phyloP scores from a whole-genome alignment of 2,888 invertebrate species.

The Hipparchia semele region DNA sequence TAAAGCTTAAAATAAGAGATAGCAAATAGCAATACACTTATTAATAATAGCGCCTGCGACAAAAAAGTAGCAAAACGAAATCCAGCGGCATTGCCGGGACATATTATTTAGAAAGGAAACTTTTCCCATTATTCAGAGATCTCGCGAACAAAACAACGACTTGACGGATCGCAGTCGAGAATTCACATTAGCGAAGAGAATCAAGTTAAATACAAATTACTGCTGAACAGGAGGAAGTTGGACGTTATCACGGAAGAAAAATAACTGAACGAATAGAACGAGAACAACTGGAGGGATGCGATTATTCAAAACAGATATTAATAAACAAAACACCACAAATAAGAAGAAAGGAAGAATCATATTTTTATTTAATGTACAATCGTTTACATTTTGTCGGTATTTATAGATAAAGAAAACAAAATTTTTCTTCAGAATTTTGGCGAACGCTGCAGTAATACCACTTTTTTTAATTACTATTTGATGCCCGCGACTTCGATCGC shows the following conservation, averaged over 20 bases:
- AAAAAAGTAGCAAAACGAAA: constrained; percentile 38
- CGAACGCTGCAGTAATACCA: too few relatives aligned
- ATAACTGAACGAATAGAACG: neutral
- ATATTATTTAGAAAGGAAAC: constrained; percentile 43
- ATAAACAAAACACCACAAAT: neutral
- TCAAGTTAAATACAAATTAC: constrained; percentile 39
- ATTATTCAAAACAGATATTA: constrained; percentile 1
- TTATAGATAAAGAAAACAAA: too few relatives aligned
- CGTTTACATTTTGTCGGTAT: too few relatives aligned
- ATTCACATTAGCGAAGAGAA: constrained; percentile 40
- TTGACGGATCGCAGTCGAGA: constrained; percentile 39
- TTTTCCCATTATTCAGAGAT: constrained; percentile 46
- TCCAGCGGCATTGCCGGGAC: constrained; percentile 34
- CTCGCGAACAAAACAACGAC: constrained; percentile 43
- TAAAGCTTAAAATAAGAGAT: neutral
- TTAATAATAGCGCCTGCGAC: constrained; percentile 31
- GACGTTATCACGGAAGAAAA: constrained; percentile 19
- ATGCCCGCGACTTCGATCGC: too few relatives aligned
- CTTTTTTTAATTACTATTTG: too few relatives aligned
- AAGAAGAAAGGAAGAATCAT: neutral
- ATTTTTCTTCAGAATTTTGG: too few relatives aligned
- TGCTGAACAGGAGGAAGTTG: constrained; percentile 17
- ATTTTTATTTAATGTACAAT: too few relatives aligned
- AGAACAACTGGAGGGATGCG: constrained; percentile 1
- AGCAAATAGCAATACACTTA: constrained; percentile 17